These are phyloP conservation scores for Luffia ferchaultella DNA, from an alignment of 2,888 invertebrate species.

Conservation along the genomic window DNA sequence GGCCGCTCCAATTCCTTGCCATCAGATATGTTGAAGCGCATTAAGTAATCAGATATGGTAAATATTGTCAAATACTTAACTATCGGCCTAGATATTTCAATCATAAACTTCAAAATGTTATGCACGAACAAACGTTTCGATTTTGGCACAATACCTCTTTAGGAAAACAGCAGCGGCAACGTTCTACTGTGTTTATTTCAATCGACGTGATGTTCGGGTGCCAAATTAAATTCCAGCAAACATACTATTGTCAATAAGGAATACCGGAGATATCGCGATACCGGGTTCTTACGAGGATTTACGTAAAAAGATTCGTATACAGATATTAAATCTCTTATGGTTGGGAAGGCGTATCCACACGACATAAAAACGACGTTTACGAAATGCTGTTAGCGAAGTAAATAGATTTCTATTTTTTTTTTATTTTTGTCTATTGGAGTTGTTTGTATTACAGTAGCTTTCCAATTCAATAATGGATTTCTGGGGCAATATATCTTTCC, in stretches of 20 bases:
- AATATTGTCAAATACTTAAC: no score
- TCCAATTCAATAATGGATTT: no score
- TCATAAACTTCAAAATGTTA: neutral
- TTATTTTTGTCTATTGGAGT: no score
- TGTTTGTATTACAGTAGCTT: no score
- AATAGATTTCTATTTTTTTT: neutral
- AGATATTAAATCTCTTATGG: neutral
- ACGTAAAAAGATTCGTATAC: neutral
- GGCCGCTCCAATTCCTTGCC: no score
- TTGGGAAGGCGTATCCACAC: conserved; percentile 8
- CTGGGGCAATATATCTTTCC: no score
- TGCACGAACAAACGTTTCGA: neutral
- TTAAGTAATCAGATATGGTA: no score
- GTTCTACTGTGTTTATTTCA: neutral
- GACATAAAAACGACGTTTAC: conserved; percentile 39
- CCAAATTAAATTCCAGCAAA: neutral
- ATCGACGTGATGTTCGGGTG: neutral
- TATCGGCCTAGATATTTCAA: no score
- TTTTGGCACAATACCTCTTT: neutral
- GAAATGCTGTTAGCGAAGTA: conserved; percentile 6
- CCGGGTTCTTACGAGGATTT: neutral
- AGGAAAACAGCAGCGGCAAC: neutral
- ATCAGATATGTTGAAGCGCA: no score
- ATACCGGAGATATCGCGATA: neutral
- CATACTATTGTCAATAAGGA: neutral